A percentile compares a stretch with the other conserved stretches of the same genome.
Evolutionary conservation across 2,797 vertebrate species (phyloP).

Genomic region (Fratercula arctica): DNA sequence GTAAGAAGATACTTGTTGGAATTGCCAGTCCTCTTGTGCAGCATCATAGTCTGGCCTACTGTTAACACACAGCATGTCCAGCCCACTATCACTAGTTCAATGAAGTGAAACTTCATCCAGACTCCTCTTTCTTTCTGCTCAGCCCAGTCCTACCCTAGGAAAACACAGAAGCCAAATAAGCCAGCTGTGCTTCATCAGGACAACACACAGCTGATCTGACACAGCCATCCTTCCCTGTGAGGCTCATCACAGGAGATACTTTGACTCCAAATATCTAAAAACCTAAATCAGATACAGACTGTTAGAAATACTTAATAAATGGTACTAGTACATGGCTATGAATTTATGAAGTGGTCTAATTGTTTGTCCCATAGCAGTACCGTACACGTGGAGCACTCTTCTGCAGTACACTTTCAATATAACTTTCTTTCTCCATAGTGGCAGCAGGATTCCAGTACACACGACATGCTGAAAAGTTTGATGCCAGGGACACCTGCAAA

Average conservation of each 20-base stretch:
- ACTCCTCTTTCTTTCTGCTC: background rate
- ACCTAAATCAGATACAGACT: background rate
- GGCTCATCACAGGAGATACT: background rate
- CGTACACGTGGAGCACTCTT: slow-evolving; percentile 76
- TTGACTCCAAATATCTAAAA: background rate
- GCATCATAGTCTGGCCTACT: background rate
- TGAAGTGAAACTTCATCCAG: background rate
- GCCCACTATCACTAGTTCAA: background rate
- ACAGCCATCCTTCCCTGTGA: background rate
- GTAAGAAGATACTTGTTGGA: background rate
- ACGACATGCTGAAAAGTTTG: slow-evolving; percentile 81
- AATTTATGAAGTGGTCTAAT: background rate
- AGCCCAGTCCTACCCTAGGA: background rate
- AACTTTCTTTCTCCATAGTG: slow-evolving; percentile 56
- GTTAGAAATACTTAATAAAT: background rate
- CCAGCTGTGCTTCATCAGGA: background rate
- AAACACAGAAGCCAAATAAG: background rate
- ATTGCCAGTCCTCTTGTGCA: background rate
- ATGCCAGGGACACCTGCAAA: slow-evolving; percentile 81
- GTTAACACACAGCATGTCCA: background rate
- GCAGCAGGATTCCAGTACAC: slow-evolving; percentile 82
- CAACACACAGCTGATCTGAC: background rate
- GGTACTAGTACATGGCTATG: background rate
- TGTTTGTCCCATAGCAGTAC: slow-evolving; percentile 48
- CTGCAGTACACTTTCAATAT: slow-evolving; percentile 67